Evolutionary conservation across 2,113 vertebrate species (phyloP).

Genomic region (Phoenicopterus ruber): DNA sequence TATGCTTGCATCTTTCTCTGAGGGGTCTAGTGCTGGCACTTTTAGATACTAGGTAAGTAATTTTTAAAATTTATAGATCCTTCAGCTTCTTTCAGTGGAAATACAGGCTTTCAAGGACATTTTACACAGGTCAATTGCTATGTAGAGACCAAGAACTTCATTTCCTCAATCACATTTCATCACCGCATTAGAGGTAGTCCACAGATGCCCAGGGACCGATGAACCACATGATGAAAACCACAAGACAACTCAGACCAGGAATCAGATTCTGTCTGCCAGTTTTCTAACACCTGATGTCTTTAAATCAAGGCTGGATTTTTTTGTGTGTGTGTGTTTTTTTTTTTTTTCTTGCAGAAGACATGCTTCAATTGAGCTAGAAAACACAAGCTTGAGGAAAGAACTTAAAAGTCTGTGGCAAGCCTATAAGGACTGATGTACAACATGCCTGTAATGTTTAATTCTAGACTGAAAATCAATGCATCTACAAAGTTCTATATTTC

Average conservation of each 20-base stretch:
- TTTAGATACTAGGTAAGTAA: neutral
- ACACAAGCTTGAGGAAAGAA: neutral
- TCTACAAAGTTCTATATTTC: neutral
- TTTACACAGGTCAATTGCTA: slow-evolving; percentile 1
- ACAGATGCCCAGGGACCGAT: neutral
- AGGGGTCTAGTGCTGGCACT: neutral
- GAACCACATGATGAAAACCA: neutral
- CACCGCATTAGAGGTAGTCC: neutral
- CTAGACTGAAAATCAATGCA: neutral
- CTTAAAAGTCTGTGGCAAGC: neutral
- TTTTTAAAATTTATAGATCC: slow-evolving; percentile 8
- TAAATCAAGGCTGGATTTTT: neutral
- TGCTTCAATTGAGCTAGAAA: neutral
- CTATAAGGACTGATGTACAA: neutral
- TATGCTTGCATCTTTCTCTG: slow-evolving; percentile 1
- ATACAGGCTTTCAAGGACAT: neutral
- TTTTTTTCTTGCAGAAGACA: neutral
- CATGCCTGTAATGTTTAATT: neutral
- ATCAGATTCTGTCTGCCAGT: neutral
- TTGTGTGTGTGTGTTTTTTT: too few species aligned
- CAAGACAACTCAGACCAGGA: neutral
- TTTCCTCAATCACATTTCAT: slow-evolving; percentile 23
- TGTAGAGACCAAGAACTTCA: neutral
- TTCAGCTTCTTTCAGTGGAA: neutral
- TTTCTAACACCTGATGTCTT: neutral